phyloP scores from a whole-genome alignment of 2,888 invertebrate species.

The Subacronicta megacephala region DNA sequence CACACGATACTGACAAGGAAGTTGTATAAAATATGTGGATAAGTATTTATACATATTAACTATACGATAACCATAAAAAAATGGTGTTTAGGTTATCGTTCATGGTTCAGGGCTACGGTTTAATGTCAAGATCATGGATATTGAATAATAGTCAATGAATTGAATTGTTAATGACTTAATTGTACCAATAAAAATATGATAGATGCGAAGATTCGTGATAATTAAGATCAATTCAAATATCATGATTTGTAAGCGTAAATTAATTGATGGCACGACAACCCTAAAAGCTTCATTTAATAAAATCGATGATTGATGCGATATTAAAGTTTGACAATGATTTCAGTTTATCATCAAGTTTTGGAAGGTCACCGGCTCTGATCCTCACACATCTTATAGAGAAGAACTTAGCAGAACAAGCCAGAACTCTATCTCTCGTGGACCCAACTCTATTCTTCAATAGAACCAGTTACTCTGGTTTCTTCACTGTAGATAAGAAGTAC shows the following conservation, averaged over 20 bases:
- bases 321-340: slow-evolving; percentile 35
- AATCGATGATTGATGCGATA: slow-evolving; percentile 27
- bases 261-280: not conserved
- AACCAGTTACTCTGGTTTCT: slow-evolving; percentile 85
- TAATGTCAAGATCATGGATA: slow-evolving; percentile 21
- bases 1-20: slow-evolving; percentile 24
- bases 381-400: slow-evolving; percentile 72
- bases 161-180: slow-evolving; percentile 11
- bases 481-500: slow-evolving; percentile 92
- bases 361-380: slow-evolving; percentile 65
- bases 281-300: slow-evolving; percentile 1
- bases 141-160: slow-evolving; percentile 24
- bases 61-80: slow-evolving; percentile 14
- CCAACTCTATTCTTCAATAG: slow-evolving; percentile 73
- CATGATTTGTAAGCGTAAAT: slow-evolving; percentile 3
- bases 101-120: slow-evolving; percentile 26
- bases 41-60: too few relatives aligned
- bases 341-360: slow-evolving; percentile 55
- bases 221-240: slow-evolving; percentile 13
- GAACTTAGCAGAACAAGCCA: slow-evolving; percentile 67
- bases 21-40: too few relatives aligned
- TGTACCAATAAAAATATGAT: slow-evolving; percentile 37
- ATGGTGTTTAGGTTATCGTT: slow-evolving; percentile 4
- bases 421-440: slow-evolving; percentile 68
- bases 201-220: slow-evolving; percentile 5